Evolutionary conservation across 2,888 invertebrate species (phyloP).

Genomic region (Plagodis pulveraria): DNA sequence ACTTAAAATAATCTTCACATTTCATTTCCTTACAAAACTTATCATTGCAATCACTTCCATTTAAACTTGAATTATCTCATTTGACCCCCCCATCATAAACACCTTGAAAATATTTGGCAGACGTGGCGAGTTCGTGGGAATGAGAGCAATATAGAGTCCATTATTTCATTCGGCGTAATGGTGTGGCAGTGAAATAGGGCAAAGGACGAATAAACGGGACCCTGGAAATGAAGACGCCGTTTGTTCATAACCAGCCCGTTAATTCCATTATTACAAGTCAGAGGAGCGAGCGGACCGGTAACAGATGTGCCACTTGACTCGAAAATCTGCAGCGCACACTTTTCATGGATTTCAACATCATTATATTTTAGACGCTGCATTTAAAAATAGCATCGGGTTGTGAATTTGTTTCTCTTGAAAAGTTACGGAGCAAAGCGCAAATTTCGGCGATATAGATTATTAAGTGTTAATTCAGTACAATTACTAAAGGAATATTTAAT

Average conservation of each 20-base stretch:
- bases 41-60: conserved; percentile 36
- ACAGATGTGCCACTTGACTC: conserved; percentile 78
- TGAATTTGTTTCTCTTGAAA: conserved; percentile 15
- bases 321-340: conserved; percentile 58
- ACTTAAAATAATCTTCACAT: conserved; percentile 41
- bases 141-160: conserved; percentile 68
- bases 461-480: too few species aligned
- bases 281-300: conserved; percentile 75
- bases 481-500: too few species aligned
- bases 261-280: conserved; percentile 83
- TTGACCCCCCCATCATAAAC: conserved; percentile 60
- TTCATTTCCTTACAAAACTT: conserved; percentile 25
- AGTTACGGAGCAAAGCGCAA: too few species aligned
- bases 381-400: conserved; percentile 46
- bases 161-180: conserved; percentile 80
- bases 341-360: conserved; percentile 55
- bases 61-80: conserved; percentile 43
- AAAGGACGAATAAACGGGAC: conserved; percentile 74
- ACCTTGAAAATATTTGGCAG: conserved; percentile 66
- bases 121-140: conserved; percentile 66
- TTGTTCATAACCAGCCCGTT: conserved; percentile 84
- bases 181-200: conserved; percentile 80
- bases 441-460: too few species aligned
- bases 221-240: conserved; percentile 82
- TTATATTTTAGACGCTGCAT: conserved; percentile 52